These are phyloP conservation scores for Anoplolepis gracilipes DNA, from an alignment of 1,140 invertebrate genomes.

Conservation along the genomic window DNA sequence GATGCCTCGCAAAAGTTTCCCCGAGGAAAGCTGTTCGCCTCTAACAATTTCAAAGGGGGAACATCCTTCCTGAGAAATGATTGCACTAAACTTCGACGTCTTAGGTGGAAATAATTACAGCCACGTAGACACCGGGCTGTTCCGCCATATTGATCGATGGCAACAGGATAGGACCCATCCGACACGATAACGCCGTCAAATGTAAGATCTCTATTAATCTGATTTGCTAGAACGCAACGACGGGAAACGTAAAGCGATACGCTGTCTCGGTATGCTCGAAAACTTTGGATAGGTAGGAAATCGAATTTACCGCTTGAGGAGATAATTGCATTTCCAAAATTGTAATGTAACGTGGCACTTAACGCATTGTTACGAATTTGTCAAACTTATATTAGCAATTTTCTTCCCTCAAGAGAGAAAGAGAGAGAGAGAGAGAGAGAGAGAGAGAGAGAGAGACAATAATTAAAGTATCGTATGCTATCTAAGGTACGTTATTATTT, in stretches of 20 bases:
- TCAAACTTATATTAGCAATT: conserved; percentile 21
- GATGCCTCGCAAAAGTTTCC: conserved; percentile 73
- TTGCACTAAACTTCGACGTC: conserved; percentile 74
- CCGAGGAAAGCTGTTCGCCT: conserved; percentile 72
- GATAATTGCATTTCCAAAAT: conserved; percentile 46
- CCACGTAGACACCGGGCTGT: conserved; percentile 64
- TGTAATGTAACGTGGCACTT: conserved; percentile 13
- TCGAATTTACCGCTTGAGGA: neutral
- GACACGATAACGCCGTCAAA: conserved; percentile 57
- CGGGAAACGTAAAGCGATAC: conserved; percentile 24
- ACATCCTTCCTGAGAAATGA: conserved; percentile 75
- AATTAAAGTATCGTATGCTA: neutral
- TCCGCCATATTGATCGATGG: conserved; percentile 65
- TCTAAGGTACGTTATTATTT: neutral
- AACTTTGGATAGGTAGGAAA: conserved; percentile 9
- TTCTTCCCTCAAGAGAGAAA: too few relatives aligned
- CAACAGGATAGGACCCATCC: neutral
- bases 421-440: too few relatives aligned
- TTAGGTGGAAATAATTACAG: conserved; percentile 75
- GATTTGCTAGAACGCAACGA: conserved; percentile 18
- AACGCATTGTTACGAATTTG: conserved; percentile 20
- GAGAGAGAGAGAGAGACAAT: neutral
- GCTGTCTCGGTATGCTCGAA: conserved; percentile 8
- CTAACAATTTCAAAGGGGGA: conserved; percentile 74
- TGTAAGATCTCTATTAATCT: conserved; percentile 59